Conservation (phyloP, 2,797 vertebrate species). For the Paguma larvata region DNA sequence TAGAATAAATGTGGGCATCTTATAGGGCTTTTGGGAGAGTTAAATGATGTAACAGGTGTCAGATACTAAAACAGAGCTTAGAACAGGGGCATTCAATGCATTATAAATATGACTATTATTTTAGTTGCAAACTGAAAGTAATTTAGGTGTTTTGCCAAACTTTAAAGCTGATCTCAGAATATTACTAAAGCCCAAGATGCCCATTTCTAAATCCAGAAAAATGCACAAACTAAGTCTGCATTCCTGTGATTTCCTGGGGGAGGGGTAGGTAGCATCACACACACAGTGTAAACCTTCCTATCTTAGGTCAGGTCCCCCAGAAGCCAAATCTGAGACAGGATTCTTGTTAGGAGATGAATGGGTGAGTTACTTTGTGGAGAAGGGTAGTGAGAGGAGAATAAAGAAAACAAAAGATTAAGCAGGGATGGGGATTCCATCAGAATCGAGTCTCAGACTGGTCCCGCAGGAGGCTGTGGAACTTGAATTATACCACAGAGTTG, state of each 20-base stretch:
- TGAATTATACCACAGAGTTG: not conserved
- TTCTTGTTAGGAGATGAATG: not conserved
- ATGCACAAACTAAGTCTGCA: not conserved
- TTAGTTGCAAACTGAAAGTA: not conserved
- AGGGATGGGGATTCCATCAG: not conserved
- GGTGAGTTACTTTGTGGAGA: not conserved
- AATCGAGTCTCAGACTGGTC: not conserved
- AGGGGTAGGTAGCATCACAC: not conserved
- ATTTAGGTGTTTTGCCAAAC: not conserved
- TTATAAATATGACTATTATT: not conserved
- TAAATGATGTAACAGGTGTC: not conserved
- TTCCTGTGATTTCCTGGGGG: not conserved
- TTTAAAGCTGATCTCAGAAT: slow-evolving; percentile 19
- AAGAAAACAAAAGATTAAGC: not conserved
- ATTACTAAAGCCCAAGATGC: not conserved
- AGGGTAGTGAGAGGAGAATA: not conserved
- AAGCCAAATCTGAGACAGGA: not conserved
- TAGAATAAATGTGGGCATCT: not conserved
- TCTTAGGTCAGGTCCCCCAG: not conserved
- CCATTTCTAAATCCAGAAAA: not conserved
- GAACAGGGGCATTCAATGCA: not conserved
- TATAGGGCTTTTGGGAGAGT: not conserved
- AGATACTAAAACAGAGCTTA: not conserved
- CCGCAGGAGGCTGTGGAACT: accelerated
- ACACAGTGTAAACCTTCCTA: not conserved